Percentiles rank a stretch among this genome's conserved stretches.
phyloP scores from a whole-genome alignment of 2,888 invertebrate species.

The Vanessa cardui region DNA sequence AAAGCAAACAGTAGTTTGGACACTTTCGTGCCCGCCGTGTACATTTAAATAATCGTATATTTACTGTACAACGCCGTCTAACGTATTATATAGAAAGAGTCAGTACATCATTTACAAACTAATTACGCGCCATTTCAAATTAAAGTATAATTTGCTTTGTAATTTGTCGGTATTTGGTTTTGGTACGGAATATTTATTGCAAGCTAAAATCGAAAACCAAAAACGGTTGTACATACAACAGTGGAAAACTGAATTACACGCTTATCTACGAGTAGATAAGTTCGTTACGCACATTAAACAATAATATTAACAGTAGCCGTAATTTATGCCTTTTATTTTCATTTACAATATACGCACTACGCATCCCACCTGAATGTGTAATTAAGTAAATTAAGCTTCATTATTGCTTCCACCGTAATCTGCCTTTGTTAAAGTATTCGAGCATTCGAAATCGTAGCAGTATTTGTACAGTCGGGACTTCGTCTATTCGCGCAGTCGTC shows the following conservation, averaged over 20 bases:
- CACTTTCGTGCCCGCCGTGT: slow-evolving; percentile 52
- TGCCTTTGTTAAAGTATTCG: not conserved
- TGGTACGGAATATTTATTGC: slow-evolving; percentile 32
- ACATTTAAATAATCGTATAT: slow-evolving; percentile 44
- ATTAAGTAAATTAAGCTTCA: slow-evolving; percentile 28
- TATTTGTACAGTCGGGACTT: slow-evolving; percentile 1
- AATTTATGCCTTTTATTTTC: slow-evolving; percentile 38
- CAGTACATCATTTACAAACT: too few relatives aligned
- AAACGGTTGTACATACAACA: slow-evolving; percentile 62
- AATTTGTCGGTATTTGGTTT: slow-evolving; percentile 27
- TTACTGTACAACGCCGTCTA: slow-evolving; percentile 28
- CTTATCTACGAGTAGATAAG: slow-evolving; percentile 45
- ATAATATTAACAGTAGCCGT: slow-evolving; percentile 45
- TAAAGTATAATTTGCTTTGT: slow-evolving; percentile 5
- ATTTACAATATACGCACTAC: slow-evolving; percentile 7
- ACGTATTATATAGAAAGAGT: slow-evolving; percentile 8
- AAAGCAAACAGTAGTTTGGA: slow-evolving; percentile 70
- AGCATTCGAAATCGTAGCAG: slow-evolving; percentile 1
- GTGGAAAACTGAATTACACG: slow-evolving; percentile 56
- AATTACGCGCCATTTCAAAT: too few relatives aligned
- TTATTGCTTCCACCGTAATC: not conserved
- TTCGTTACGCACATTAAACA: slow-evolving; percentile 47
- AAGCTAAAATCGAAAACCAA: slow-evolving; percentile 21
- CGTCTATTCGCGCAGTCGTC: slow-evolving; percentile 49
- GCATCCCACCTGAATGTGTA: not conserved